These are phyloP conservation scores for Pectinophora gossypiella DNA, from an alignment of 1,140 invertebrate genomes.

Conservation along the genomic window DNA sequence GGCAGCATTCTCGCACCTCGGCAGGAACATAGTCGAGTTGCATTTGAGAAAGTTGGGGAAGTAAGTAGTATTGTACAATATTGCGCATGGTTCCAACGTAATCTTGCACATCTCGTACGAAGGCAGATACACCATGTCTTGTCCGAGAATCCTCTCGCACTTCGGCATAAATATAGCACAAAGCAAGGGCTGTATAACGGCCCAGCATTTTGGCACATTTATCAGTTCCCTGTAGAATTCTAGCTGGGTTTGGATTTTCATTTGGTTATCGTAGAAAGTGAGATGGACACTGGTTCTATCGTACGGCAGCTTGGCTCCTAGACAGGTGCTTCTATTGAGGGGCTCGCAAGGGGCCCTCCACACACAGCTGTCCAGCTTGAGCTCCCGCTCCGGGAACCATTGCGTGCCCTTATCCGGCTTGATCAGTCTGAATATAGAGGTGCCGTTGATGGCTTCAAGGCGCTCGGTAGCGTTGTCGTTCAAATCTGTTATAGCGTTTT, in stretches of 20 bases:
- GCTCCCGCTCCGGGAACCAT: constrained; percentile 75
- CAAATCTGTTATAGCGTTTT: constrained; percentile 45
- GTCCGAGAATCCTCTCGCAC: constrained; percentile 82
- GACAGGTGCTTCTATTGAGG: constrained; percentile 80
- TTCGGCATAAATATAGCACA: constrained; percentile 95
- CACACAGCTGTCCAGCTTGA: constrained; percentile 76
- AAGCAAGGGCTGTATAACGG: constrained; percentile 92
- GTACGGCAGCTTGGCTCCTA: constrained; percentile 87
- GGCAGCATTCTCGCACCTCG: constrained; percentile 86
- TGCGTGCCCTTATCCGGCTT: constrained; percentile 74
- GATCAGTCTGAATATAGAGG: constrained; percentile 72
- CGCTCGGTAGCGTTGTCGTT: constrained; percentile 40
- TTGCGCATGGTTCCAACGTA: constrained; percentile 86
- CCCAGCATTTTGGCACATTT: constrained; percentile 95
- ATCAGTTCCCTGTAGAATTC: constrained; percentile 83
- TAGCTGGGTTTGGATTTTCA: constrained; percentile 83
- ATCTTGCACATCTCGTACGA: constrained; percentile 93
- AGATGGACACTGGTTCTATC: constrained; percentile 84
- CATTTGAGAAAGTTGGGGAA: constrained; percentile 90
- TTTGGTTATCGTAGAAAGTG: constrained; percentile 81
- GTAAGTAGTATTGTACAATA: constrained; percentile 85
- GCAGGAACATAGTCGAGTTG: constrained; percentile 85
- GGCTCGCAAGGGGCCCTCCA: constrained; percentile 80
- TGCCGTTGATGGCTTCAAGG: constrained; percentile 74
- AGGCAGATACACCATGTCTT: constrained; percentile 84